Evolutionary conservation across 2,888 invertebrate genomes (phyloP), one percentile per base, ranked within the genome.

Genomic region (Villa cingulata): DNA sequence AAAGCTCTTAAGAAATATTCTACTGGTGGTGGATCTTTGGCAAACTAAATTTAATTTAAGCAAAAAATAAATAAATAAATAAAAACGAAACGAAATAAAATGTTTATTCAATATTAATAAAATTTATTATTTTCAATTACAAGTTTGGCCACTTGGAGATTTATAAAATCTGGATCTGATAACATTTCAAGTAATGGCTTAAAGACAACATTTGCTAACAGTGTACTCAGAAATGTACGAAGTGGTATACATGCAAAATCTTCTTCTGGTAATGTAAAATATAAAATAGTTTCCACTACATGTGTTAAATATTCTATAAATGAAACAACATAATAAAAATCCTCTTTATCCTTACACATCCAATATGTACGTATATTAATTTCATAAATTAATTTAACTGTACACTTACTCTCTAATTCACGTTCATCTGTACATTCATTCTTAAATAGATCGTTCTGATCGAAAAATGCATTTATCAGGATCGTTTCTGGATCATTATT

Each of bases 101-200:
- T 27, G 27, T 10, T 27, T 2, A n/a, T n/a, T n/a, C n/a, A n/a
- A n/a, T n/a, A n/a, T n/a, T n/a, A 29, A 29, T 29, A 9, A 29
- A 29, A 29, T 29, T 29, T 29, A 29, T 29, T 29, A 9, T 29
- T 12, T 29, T 4, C 5, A 14, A 9, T 16, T 45, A 54, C 54
- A 48, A 53, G 37, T 53, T 52, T 49, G 16, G 56, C 56, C 29
- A 56, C 54, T 54, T 55, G 55, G 34, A 56, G 46, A 54, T 57
- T 57, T 12, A 57, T 43, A 49, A 56, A 55, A 49, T 57, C 57
- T 7, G 57, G 55, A 49, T 57, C 57, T 2, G 56, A 52, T 12
- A 57, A 10, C 48, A 55, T 51, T 20, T 55, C 52, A 7, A 55
- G 43, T 3, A 55, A 37, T 7, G 55, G 52, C 49, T 57, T 57